Base-by-base conservation (phyloP, 2,113 vertebrate genomes). In the Sinocyclocheilus anshuiensis region DNA sequence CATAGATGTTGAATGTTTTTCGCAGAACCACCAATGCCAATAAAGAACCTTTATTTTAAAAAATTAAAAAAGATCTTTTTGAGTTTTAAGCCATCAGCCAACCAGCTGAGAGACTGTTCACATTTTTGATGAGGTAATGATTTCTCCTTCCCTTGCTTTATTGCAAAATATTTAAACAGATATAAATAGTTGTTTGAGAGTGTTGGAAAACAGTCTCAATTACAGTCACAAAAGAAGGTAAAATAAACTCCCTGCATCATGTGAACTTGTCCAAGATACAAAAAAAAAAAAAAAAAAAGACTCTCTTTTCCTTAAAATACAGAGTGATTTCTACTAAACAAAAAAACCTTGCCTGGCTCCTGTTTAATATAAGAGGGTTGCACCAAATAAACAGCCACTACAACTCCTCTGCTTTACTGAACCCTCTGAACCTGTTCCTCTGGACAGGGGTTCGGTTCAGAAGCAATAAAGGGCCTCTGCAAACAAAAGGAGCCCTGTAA, bases 401-500 rank as follows among this genome's bases (percentile, higher is more conserved):
- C 29, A 79, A 61, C 22, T 42, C 57, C 12, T 24, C 33, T 61
- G 45, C 42, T 50, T 61, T 6, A 16, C 20, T 79, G 53, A 59
- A 57, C 29, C 77, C 53, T 59, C 53, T 78, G 9, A 79, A 13
- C 16, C 77, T 39, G 50, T 6, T 36, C 55, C 18, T 39, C 53
- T 63, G 22, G 12, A 80, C 33, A 63, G 57, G 10, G 20, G 26
- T 63, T 63, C 5, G 18, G 45, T 53, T 77, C 20, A 45, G 78
- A 42, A 24, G 5, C 18, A 24, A 11, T 53, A 79, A 79, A 79
- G 42, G 29, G 24, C 22, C 78, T 65, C 50, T 26, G 36, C 53
- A 48, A 45, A 42, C 45, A 67, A 84, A 80, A 84, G n/a, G 11
- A 24, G 16, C 6, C 13, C 80, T 61, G 65, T 77, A 55, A 79